Conservation (phyloP, 2,797 vertebrate genomes). For the Acanthurus leucopareius region DNA sequence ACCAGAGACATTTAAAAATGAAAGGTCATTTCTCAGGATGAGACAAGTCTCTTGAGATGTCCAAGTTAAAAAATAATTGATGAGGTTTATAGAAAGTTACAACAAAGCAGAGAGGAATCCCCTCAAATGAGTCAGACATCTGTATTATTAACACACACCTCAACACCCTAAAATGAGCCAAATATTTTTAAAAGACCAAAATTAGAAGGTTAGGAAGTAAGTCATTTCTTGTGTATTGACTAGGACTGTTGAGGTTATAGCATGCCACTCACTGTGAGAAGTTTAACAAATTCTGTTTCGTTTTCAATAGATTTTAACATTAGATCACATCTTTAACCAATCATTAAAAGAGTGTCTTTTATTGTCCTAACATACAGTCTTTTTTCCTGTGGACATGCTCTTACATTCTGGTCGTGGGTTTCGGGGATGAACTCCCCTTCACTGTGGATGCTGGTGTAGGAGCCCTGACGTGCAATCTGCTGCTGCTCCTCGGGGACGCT, state of each 20-base stretch:
- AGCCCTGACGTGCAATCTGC: constrained; percentile 95
- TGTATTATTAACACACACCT: background rate
- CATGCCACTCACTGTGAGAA: background rate
- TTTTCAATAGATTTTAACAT: background rate
- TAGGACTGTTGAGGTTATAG: background rate
- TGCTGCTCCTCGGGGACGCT: constrained; percentile 95
- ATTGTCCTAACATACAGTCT: background rate
- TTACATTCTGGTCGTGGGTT: constrained; percentile 89
- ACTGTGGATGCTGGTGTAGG: constrained; percentile 95
- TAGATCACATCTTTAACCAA: background rate
- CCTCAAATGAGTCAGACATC: background rate
- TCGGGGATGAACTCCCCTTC: constrained; percentile 96
- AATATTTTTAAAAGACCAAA: background rate
- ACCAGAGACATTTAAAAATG: background rate
- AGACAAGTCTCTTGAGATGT: constrained; percentile 5
- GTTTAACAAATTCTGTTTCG: background rate
- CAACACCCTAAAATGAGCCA: background rate
- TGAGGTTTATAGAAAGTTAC: background rate
- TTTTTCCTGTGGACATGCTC: constrained; percentile 29
- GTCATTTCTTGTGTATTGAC: too few species aligned
- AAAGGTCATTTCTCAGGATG: background rate
- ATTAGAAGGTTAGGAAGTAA: background rate
- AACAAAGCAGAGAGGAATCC: background rate
- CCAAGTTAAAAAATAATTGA: constrained; percentile 4
- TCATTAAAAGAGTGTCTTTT: background rate